A percentile compares a stretch with the other conserved stretches of the same genome.
Conservation (phyloP, 2,113 vertebrate species). For the Orientallactaga bullata region DNA sequence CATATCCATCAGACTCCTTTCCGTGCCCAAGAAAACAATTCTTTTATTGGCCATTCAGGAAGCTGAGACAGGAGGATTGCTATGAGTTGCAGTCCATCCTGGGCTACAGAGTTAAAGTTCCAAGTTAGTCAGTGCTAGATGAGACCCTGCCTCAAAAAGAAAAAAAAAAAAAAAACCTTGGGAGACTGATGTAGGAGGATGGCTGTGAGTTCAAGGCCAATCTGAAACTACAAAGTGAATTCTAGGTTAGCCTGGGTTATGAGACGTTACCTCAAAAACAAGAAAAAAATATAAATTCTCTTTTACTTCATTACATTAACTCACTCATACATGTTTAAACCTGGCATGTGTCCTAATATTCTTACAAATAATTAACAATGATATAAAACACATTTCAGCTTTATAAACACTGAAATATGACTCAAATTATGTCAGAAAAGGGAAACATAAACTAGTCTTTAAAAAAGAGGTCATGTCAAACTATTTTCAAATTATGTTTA, state of each 20-base stretch:
- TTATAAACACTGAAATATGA: constrained; percentile 4
- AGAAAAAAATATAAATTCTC: not conserved
- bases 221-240: too few relatives aligned
- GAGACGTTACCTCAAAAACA: too few relatives aligned
- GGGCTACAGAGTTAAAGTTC: too few relatives aligned
- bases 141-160: too few relatives aligned
- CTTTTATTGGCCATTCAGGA: not conserved
- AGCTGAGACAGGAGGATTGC: too few relatives aligned
- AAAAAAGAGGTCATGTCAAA: constrained; percentile 17
- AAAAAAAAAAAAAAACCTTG: too few relatives aligned
- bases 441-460: not conserved
- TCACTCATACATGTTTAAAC: not conserved
- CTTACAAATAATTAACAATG: constrained; percentile 33
- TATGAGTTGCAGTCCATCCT: too few relatives aligned
- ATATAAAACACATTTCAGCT: not conserved
- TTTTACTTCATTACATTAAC: not conserved
- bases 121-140: too few relatives aligned
- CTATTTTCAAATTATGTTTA: constrained; percentile 13
- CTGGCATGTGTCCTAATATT: not conserved
- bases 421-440: not conserved
- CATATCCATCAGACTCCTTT: not conserved
- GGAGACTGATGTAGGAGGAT: too few relatives aligned
- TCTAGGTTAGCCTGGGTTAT: too few relatives aligned
- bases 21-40: not conserved
- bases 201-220: too few relatives aligned